Evolutionary conservation across 2,888 invertebrate species (phyloP).

Genomic region (Clitarchus hookeri): DNA sequence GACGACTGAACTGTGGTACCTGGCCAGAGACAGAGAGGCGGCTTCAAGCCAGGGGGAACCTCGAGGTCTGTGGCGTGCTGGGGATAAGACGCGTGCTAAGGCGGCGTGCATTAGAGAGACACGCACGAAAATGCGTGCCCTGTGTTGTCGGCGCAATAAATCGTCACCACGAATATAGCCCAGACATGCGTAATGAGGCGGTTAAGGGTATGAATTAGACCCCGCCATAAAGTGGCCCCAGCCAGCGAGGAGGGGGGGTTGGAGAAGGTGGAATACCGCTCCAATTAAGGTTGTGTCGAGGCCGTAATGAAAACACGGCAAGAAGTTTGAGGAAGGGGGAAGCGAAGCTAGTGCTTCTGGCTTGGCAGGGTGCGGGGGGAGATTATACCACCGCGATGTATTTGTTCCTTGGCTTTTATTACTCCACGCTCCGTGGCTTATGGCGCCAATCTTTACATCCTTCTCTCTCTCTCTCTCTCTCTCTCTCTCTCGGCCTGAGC

Average conservation of each 20-base stretch:
- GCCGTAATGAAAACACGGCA: neutral
- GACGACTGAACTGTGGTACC: too few species aligned
- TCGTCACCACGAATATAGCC: neutral
- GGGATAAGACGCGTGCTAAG: too few species aligned
- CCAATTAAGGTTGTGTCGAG: neutral
- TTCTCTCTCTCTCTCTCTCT: neutral
- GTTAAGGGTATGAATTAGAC: neutral
- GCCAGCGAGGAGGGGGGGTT: neutral
- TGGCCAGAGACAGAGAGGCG: too few species aligned
- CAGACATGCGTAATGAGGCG: slow-evolving; percentile 14
- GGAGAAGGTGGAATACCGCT: neutral
- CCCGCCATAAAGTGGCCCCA: neutral
- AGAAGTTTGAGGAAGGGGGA: neutral
- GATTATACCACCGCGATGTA: neutral
- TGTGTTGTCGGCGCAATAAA: neutral
- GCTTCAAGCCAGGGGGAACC: too few species aligned
- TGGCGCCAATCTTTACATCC: neutral
- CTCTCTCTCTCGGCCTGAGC: too few species aligned
- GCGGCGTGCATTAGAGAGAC: too few species aligned
- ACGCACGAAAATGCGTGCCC: too few species aligned
- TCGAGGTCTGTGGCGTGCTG: too few species aligned
- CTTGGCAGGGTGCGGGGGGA: too few species aligned
- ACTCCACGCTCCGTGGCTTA: neutral
- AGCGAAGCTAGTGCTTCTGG: neutral
- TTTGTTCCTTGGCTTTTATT: neutral